Evolutionary conservation across 2,113 vertebrate genomes (phyloP), one percentile per base, ranked within the genome.

Genomic region (Prochilodus magdalenae): DNA sequence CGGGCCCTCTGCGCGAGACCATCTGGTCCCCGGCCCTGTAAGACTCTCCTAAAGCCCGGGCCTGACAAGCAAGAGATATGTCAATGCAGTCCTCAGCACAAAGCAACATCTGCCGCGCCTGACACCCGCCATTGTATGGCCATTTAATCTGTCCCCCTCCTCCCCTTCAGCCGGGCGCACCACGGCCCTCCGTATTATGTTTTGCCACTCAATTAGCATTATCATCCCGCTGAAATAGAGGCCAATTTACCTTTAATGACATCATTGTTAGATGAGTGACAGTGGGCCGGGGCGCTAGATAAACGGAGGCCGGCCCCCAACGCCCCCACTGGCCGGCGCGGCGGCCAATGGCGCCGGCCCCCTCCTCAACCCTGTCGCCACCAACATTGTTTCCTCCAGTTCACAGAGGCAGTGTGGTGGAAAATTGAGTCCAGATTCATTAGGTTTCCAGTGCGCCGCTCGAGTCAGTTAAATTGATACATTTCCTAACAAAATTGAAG

Each of bases 401-500:
- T 97, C 96, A 96, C 94, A 94, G 97, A 97, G 94, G 96, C 97
- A 99, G 93, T 95, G 96, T 98, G 98, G 95, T 96, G 97, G 97
- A 99, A 99, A 99, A 99, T 99, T 99, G 97, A 98, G 96, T 99
- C 97, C 97, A 98, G 97, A 99, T 99, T 99, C 97, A 99, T 99
- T 99, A 97, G 97, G 26, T 95, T 96, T 97, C 95, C 96, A 96
- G 95, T 96, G 97, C 95, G 95, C 96, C 95, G 97, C 97, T 97
- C 95, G 96, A 98, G 96, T 99, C 97, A 95, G 96, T 99, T 99
- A 99, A 99, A 99, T 99, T 99, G 98, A 99, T 99, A 99, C 97
- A 99, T 99, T 98, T 99, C 98, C 98, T 98, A 98, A 99, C 97
- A 96, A 99, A 99, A 99, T 98, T 98, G 98, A 99, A 99, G 98